A percentile compares a stretch with the other conserved stretches of the same genome.
Conservation (phyloP, 2,888 invertebrate species). For the Baronia brevicornis region DNA sequence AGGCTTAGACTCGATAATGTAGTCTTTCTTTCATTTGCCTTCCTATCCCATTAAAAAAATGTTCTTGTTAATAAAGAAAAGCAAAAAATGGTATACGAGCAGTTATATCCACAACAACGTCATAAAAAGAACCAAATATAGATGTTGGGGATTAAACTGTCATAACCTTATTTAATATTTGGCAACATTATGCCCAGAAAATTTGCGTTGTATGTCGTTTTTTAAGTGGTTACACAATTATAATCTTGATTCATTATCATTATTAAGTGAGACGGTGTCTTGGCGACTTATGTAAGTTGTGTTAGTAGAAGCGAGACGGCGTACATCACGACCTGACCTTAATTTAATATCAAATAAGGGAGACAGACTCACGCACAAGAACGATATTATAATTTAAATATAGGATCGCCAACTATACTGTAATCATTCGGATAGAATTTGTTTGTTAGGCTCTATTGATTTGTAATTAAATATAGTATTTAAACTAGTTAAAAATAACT, state of each 20-base stretch:
- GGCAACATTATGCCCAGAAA: background rate
- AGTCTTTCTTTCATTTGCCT: no score
- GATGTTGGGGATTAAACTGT: no score
- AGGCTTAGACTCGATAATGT: no score
- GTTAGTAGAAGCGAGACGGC: constrained; percentile 5
- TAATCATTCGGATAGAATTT: no score
- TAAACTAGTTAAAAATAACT: no score
- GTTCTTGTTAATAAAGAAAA: no score
- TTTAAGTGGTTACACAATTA: constrained; percentile 13
- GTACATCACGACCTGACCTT: constrained; percentile 12
- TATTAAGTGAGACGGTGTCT: constrained; percentile 2
- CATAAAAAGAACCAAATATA: no score
- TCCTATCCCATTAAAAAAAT: no score
- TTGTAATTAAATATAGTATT: no score
- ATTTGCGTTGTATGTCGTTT: background rate
- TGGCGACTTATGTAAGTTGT: background rate
- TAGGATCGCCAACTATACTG: constrained; percentile 1
- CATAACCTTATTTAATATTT: constrained; percentile 1
- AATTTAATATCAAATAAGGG: constrained; percentile 11
- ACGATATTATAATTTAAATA: constrained; percentile 10
- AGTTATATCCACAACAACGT: no score
- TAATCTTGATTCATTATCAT: constrained; percentile 9
- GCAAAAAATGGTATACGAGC: no score
- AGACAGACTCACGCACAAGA: constrained; percentile 9
- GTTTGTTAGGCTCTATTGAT: no score